Conservation (phyloP, 37 sponge, comb jelly and placozoan species). For the Ephydatia muelleri region DNA sequence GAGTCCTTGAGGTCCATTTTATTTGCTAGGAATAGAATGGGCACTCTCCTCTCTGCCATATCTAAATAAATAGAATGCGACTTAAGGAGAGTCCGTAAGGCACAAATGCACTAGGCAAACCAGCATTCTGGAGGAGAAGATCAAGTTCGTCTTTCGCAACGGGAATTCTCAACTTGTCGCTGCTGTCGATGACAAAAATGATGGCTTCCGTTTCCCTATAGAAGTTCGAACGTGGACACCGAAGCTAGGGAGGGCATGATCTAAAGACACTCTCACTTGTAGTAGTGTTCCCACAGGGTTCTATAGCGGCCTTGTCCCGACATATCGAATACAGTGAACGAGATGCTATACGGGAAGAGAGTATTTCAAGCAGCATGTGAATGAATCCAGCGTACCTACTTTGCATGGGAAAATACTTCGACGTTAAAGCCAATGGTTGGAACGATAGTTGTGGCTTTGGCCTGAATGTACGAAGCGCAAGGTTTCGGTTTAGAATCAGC, state of each 20-base stretch:
- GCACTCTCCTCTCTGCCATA: constrained; percentile 61
- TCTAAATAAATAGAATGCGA: constrained; percentile 23
- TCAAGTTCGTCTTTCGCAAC: constrained; percentile 97
- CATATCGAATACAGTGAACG: constrained; percentile 98
- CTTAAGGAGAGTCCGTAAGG: not conserved
- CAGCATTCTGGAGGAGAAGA: constrained; percentile 68
- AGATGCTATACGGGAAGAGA: too few relatives aligned
- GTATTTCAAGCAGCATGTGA: not conserved
- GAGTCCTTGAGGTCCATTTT: constrained; percentile 94
- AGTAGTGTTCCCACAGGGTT: constrained; percentile 85
- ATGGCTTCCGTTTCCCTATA: constrained; percentile 88
- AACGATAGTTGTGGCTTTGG: constrained; percentile 66
- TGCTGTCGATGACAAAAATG: constrained; percentile 92
- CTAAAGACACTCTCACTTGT: not conserved
- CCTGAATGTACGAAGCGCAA: constrained; percentile 18
- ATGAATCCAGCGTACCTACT: constrained; percentile 35
- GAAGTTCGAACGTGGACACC: not conserved
- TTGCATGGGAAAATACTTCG: constrained; percentile 73
- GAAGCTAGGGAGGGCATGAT: not conserved
- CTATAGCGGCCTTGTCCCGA: constrained; percentile 96
- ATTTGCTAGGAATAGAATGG: constrained; percentile 91
- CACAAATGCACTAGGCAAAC: constrained; percentile 26
- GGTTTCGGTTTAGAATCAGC: not conserved
- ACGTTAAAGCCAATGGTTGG: constrained; percentile 96
- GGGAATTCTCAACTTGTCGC: constrained; percentile 91